These are phyloP conservation scores for Aptenodytes patagonicus DNA, from an alignment of 2,113 vertebrate species.

Conservation along the genomic window DNA sequence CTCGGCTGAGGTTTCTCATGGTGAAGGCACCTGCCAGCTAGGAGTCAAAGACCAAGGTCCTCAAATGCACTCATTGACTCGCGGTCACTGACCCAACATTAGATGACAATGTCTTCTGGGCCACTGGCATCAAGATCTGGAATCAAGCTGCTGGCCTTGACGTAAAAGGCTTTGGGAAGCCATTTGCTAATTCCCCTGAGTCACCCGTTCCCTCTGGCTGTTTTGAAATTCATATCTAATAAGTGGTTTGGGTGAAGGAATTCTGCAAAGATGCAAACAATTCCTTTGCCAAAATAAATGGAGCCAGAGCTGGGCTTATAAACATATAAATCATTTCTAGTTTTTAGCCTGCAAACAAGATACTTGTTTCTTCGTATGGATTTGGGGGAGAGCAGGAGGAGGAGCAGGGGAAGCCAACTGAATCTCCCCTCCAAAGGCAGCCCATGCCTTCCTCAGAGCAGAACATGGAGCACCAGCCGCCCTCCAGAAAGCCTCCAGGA, in stretches of 20 bases:
- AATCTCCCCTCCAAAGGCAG: neutral
- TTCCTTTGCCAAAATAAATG: slow-evolving; percentile 61
- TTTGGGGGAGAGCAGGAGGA: neutral
- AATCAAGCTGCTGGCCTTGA: slow-evolving; percentile 1
- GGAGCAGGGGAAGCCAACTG: neutral
- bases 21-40: slow-evolving; percentile 6
- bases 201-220: slow-evolving; percentile 45
- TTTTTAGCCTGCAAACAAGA: slow-evolving; percentile 59
- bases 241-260: slow-evolving; percentile 62
- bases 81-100: neutral
- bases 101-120: neutral
- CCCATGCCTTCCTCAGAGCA: neutral
- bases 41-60: neutral
- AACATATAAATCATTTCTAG: slow-evolving; percentile 65
- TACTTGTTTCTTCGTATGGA: neutral
- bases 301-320: slow-evolving; percentile 45
- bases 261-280: slow-evolving; percentile 64
- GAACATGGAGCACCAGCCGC: neutral
- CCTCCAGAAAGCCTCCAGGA: neutral
- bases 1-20: neutral
- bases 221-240: slow-evolving; percentile 66
- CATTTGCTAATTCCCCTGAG: slow-evolving; percentile 54
- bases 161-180: slow-evolving; percentile 49
- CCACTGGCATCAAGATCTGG: neutral
- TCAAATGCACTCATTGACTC: neutral